These are phyloP conservation scores for Trachemys scripta DNA, from an alignment of 2,113 vertebrate genomes.

Conservation along the genomic window DNA sequence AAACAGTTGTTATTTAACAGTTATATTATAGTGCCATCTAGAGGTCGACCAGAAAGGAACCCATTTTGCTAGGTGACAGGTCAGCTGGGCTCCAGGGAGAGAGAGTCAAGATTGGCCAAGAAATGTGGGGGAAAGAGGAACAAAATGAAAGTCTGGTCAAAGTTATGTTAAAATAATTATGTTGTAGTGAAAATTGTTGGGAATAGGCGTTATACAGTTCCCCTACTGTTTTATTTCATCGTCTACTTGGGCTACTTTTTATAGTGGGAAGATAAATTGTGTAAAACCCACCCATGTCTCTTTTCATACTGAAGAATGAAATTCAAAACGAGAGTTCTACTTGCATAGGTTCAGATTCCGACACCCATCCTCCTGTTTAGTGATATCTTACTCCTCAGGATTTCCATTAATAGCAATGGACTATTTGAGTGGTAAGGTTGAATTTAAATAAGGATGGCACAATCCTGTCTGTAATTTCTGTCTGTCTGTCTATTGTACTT, in stretches of 20 bases:
- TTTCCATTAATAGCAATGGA: not conserved
- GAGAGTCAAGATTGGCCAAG: not conserved
- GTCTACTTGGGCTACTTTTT: not conserved
- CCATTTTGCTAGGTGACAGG: not conserved
- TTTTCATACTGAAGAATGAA: not conserved
- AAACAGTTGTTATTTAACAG: not conserved
- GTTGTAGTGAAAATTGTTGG: no score
- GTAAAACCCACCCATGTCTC: not conserved
- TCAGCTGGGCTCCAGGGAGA: not conserved
- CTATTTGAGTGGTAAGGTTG: no score
- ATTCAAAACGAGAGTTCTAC: rapidly evolving
- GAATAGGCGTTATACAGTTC: no score
- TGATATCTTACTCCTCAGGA: not conserved
- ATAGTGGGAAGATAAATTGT: not conserved
- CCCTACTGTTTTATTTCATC: not conserved
- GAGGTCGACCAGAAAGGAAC: not conserved
- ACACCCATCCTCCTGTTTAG: not conserved
- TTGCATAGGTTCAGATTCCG: not conserved
- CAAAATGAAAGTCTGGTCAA: not conserved
- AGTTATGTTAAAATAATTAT: not conserved
- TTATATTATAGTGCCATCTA: not conserved
- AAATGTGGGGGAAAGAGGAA: not conserved
- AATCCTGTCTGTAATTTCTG: no score
- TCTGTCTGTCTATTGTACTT: no score
- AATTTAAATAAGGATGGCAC: no score